Conservation (phyloP, 2,797 vertebrate genomes). For the Discoglossus pictus region DNA sequence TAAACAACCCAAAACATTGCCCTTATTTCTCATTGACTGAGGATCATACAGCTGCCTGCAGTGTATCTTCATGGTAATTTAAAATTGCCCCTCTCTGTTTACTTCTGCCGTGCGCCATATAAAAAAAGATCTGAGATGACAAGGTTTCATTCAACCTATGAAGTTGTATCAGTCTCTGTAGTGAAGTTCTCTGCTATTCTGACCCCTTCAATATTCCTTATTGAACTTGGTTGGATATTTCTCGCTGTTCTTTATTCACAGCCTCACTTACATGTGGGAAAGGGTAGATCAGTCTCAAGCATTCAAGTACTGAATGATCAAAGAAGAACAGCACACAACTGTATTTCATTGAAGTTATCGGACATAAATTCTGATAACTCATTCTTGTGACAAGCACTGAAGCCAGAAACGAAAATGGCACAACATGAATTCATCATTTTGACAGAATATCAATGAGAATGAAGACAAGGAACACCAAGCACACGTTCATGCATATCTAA, state of each 20-base stretch:
- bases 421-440: conserved; percentile 51
- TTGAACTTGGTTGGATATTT: conserved; percentile 43
- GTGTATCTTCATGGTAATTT: conserved; percentile 24
- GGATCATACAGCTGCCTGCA: conserved; percentile 8
- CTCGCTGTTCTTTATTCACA: conserved; percentile 31
- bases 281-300: conserved; percentile 23
- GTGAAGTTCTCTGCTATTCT: conserved; percentile 45
- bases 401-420: conserved; percentile 45
- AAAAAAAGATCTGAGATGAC: conserved; percentile 5
- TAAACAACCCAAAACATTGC: background rate
- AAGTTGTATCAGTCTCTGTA: conserved; percentile 45
- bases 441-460: conserved; percentile 46
- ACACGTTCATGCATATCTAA: conserved; percentile 51
- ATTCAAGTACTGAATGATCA: conserved; percentile 46
- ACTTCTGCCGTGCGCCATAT: conserved; percentile 27
- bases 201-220: conserved; percentile 39
- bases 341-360: conserved; percentile 38
- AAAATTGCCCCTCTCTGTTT: conserved; percentile 38
- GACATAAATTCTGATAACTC: conserved; percentile 13
- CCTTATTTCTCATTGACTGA: conserved; percentile 22
- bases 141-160: conserved; percentile 22
- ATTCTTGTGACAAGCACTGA: conserved; percentile 36
- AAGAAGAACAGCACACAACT: conserved; percentile 2
- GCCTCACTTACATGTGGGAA: conserved; percentile 35
- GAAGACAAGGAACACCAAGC: conserved; percentile 46